phyloP scores from a whole-genome alignment of 2,113 vertebrate genomes.

The Ptyas mucosa region DNA sequence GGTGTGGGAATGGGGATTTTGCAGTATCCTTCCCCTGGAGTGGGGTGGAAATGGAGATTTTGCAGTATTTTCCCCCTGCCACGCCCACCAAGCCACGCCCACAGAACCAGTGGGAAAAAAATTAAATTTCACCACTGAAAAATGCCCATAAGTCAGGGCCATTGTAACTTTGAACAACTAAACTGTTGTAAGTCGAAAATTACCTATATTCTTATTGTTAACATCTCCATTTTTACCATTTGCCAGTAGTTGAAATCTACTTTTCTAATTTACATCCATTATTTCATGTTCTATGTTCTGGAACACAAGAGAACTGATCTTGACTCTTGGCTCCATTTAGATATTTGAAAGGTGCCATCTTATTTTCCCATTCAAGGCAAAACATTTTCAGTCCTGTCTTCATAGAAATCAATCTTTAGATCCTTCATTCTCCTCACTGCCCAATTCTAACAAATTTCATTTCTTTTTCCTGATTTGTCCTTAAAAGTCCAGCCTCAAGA shows the following conservation, averaged over 20 bases:
- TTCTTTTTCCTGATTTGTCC: background rate
- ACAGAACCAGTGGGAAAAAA: too few relatives aligned
- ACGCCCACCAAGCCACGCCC: too few relatives aligned
- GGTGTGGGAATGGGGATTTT: too few relatives aligned
- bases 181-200: too few relatives aligned
- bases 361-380: background rate
- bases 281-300: background rate
- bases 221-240: background rate
- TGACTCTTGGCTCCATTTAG: background rate
- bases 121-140: too few relatives aligned
- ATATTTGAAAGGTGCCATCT: background rate
- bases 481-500: background rate
- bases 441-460: background rate
- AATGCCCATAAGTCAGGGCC: too few relatives aligned
- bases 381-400: background rate
- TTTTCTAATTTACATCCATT: background rate
- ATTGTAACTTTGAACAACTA: too few relatives aligned
- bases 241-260: background rate
- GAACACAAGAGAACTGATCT: background rate
- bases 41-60: too few relatives aligned
- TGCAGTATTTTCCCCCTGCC: too few relatives aligned
- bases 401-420: background rate
- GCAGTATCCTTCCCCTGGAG: too few relatives aligned
- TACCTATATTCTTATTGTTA: background rate
- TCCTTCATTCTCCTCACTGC: background rate